Evolutionary conservation across 2,888 invertebrate species (phyloP), one percentile per base, ranked within the genome.

Genomic region (Melipona beecheii): DNA sequence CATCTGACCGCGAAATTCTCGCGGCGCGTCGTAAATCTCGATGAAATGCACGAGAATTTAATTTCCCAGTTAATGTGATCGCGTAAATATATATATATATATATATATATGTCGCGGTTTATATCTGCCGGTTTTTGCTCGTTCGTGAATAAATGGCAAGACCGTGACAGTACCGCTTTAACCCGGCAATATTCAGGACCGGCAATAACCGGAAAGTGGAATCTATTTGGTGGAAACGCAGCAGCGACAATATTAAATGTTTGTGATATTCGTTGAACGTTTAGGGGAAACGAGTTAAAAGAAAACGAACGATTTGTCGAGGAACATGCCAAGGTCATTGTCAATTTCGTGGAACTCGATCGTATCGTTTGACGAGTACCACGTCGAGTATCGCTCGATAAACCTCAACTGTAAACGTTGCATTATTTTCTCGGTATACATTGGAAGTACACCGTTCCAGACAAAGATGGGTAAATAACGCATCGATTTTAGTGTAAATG

Each of bases 41-140:
- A 76, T 81, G 87, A 90, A 90, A 88, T 87, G 87, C 83, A 86
- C 75, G 89, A 31, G 31, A 91, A 93, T 92, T 93, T 92, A 91
- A 92, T 93, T 93, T 92, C 84, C 87, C 89, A 85, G 84, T n/a
- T 75, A 73, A 56, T 50, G 31, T 77, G 78, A 77, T 65, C 81
- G 86, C 91, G 91, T 92, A 92, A 91, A 93, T 93, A 92, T 92
- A 90, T 92, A 3, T 31, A 31, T 31, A 31, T 31, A 92, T 92
- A 92, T 92, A 90, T 91, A 93, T 93, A 92, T 92, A 90, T 92
- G n/a, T 58, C n/a, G 56, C 15, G 56, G n/a, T 72, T 75, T 75
- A 31, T 74, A 72, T 69, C 72, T 81, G 74, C 76, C 83, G 83
- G 49, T 6, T 31, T n/a, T 90, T 90, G 93, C 92, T 91, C 90